These are phyloP conservation scores for Philaethria dido DNA, from an alignment of 2,888 invertebrate species.

Conservation along the genomic window DNA sequence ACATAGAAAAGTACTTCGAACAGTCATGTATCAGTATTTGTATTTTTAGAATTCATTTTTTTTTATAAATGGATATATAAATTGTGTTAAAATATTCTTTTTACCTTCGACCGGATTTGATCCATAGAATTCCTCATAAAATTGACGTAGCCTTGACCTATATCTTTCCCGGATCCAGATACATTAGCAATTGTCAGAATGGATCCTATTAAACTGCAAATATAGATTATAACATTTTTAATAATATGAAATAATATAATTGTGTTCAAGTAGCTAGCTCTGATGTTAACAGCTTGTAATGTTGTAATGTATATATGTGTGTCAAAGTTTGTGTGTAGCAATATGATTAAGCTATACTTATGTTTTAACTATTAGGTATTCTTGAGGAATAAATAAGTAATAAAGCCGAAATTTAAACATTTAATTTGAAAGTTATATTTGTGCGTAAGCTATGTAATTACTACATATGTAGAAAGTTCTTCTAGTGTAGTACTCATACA, in stretches of 20 bases:
- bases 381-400: neutral
- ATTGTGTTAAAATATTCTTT: neutral
- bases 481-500: neutral
- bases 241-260: neutral
- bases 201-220: conserved; percentile 75
- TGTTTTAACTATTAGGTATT: conserved; percentile 10
- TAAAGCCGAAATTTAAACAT: neutral
- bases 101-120: conserved; percentile 97
- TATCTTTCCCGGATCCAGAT: conserved; percentile 97
- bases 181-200: conserved; percentile 88
- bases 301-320: neutral
- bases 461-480: neutral
- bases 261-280: neutral
- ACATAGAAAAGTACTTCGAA: too few species aligned
- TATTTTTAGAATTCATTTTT: too few species aligned
- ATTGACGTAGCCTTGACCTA: conserved; percentile 98
- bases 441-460: conserved; percentile 1
- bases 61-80: neutral
- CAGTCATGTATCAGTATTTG: too few species aligned
- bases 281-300: neutral
- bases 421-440: neutral
- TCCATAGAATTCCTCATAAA: conserved; percentile 99
- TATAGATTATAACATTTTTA: conserved; percentile 28
- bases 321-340: conserved; percentile 4
- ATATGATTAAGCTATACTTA: conserved; percentile 7